Conservation (phyloP, 2,797 vertebrate species). For the Acanthornis magna region DNA sequence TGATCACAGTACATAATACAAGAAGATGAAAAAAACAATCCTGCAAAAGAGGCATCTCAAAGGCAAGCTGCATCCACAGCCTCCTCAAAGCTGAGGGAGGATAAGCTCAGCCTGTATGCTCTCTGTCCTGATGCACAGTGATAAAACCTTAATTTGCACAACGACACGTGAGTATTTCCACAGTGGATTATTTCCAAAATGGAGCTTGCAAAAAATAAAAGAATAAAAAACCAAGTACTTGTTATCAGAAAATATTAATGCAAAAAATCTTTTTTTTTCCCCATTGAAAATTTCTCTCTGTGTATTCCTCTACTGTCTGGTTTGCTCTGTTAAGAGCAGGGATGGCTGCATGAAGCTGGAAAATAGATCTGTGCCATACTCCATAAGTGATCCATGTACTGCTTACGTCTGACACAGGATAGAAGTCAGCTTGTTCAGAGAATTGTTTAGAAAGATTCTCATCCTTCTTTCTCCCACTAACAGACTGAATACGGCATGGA, state of each 20-base stretch:
- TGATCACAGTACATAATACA: not conserved
- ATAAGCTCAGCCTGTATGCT: not conserved
- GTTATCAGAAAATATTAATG: not conserved
- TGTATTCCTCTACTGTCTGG: not conserved
- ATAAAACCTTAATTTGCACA: not conserved
- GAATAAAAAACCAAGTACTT: no score
- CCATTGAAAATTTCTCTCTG: not conserved
- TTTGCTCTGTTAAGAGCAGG: not conserved
- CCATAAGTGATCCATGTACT: not conserved
- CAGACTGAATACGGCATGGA: not conserved
- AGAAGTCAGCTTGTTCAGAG: not conserved
- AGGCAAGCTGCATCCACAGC: not conserved
- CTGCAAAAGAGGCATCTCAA: not conserved
- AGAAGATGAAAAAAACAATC: not conserved
- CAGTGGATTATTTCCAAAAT: not conserved
- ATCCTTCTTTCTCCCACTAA: not conserved
- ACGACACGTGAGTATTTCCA: not conserved
- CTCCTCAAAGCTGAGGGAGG: not conserved
- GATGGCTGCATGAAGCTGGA: not conserved
- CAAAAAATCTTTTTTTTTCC: accelerated
- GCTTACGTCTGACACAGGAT: not conserved
- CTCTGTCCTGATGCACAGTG: not conserved
- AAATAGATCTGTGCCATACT: not conserved
- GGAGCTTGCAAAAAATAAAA: not conserved
- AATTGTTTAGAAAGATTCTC: not conserved